Evolutionary conservation across 2,113 vertebrate genomes (phyloP).

Genomic region (Fukomys damarensis): DNA sequence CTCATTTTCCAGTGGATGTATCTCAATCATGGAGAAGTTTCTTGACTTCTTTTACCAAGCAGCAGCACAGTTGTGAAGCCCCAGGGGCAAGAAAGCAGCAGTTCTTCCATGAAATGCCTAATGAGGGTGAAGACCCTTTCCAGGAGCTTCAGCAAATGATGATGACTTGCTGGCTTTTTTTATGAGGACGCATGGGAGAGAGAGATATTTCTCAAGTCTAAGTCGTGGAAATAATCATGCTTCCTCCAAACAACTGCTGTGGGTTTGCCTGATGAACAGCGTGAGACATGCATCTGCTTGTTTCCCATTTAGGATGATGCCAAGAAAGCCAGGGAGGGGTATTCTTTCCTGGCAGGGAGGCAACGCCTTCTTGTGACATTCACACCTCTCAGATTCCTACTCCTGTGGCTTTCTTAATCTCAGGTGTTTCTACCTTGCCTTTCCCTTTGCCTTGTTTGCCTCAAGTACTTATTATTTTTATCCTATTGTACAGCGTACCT

Average conservation of each 20-base stretch:
- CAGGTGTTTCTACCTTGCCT: neutral
- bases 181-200: slow-evolving; percentile 9
- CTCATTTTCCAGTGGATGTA: neutral
- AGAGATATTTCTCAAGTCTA: slow-evolving; percentile 31
- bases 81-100: neutral
- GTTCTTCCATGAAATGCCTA: neutral
- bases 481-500: neutral
- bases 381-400: neutral
- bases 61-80: neutral
- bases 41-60: neutral
- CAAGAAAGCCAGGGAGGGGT: neutral
- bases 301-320: neutral
- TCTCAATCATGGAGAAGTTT: neutral
- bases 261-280: neutral
- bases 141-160: neutral
- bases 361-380: rapidly evolving
- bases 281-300: neutral
- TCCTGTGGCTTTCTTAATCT: neutral
- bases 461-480: neutral
- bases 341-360: neutral
- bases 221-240: neutral
- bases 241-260: neutral
- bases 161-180: slow-evolving; percentile 51
- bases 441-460: neutral
- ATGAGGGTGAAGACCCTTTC: neutral